Percentiles rank a stretch among this genome's conserved stretches.
phyloP scores from a whole-genome alignment of 2,113 vertebrate genomes.

The Thunnus thynnus region DNA sequence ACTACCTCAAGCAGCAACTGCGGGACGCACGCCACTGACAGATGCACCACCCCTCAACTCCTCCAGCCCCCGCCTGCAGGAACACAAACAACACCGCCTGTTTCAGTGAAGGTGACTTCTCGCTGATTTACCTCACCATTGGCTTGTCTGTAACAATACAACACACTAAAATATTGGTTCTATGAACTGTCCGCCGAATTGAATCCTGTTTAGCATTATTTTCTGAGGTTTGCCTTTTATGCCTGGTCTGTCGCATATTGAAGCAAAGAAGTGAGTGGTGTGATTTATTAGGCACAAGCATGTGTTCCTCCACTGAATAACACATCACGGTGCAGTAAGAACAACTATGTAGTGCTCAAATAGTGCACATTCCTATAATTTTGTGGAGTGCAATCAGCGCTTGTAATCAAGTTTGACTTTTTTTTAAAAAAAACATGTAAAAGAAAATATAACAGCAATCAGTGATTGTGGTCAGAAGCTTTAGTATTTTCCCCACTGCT shows the following conservation, averaged over 20 bases:
- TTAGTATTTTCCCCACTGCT: no score
- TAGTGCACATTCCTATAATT: no score
- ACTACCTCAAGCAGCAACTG: constrained; percentile 49
- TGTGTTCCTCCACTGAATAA: background rate
- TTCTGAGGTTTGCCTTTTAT: no score
- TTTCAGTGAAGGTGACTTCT: background rate
- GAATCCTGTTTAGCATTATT: no score
- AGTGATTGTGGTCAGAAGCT: no score
- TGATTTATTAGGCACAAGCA: background rate
- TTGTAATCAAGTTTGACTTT: no score
- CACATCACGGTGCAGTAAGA: no score
- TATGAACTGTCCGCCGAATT: background rate
- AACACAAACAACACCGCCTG: background rate
- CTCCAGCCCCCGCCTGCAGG: constrained; percentile 39
- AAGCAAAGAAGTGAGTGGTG: background rate
- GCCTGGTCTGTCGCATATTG: background rate
- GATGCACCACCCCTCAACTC: constrained; percentile 42
- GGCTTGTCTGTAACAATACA: background rate
- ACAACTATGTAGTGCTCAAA: no score
- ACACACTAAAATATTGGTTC: background rate
- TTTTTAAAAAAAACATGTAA: no score
- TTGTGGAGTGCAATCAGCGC: no score
- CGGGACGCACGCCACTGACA: constrained; percentile 39
- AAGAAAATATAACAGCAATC: no score
- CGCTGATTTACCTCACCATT: background rate